phyloP scores from a whole-genome alignment of 2,888 invertebrate genomes.

The Ametastegia equiseti region DNA sequence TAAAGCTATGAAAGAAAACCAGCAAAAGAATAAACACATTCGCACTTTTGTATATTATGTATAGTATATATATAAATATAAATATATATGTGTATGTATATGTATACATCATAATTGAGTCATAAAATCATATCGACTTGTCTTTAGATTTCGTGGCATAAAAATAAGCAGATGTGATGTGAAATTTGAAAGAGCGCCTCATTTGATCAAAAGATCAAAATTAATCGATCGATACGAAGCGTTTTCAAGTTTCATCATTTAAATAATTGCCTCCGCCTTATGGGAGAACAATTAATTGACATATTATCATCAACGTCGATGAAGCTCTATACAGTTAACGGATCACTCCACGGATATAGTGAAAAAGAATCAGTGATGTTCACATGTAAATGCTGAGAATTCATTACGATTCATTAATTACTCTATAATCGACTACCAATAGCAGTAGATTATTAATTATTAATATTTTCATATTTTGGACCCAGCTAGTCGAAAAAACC shows the following conservation, averaged over 20 bases:
- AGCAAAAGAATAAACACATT: background rate
- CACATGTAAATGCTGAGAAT: background rate
- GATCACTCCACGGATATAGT: no score
- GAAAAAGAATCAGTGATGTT: background rate
- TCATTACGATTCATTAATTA: background rate
- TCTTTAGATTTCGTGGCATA: background rate
- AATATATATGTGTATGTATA: background rate
- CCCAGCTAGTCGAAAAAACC: slow-evolving; percentile 20
- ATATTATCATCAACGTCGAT: no score
- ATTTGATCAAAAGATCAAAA: no score
- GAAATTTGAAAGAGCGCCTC: no score
- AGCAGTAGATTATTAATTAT: slow-evolving; percentile 1
- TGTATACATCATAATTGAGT: background rate
- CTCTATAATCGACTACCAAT: background rate
- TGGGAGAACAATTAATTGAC: no score
- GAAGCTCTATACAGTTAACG: no score
- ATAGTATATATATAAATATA: background rate
- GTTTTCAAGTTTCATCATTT: no score
- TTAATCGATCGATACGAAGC: no score
- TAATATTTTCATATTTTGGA: background rate
- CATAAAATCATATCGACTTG: background rate
- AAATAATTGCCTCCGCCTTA: no score
- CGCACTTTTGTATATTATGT: no score
- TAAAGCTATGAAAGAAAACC: background rate
- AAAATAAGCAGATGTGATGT: background rate